Base-by-base conservation (phyloP, 2,888 invertebrate genomes). In the Idaea straminata region DNA sequence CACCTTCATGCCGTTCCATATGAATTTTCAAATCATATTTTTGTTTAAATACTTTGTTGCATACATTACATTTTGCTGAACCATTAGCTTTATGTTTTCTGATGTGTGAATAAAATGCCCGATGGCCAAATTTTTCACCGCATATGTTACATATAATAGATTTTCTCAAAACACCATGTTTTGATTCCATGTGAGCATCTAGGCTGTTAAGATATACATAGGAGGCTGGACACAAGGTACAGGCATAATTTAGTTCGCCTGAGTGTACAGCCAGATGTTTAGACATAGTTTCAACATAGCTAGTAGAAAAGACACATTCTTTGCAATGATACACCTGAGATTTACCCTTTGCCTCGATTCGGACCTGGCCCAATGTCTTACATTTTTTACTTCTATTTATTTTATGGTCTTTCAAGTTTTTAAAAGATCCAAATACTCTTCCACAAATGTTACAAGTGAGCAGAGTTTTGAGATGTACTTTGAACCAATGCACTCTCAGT, bases 1-100 rank as follows among this genome's bases (percentile, higher is more conserved):
- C 59, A 0, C 85, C 88, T 1, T 76, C 77, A 63, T 91, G 91
- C 15, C 91, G 69, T 61, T 77, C 72, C 83, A 90, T 83, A 61
- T 92, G 91, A 1, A 69, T 67, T 0, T 64, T 65, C 10, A 86
- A 73, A 61, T 62, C 73, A 3, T 66, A 64, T 10, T 77, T 80
- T 16, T 72, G 77, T 62, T 77, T 81, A 0, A 90, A 74, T 0
- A 76, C 69, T 72, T 85, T 86, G 15, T 78, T 76, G 64, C 87
- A 88, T 3, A 85, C 64, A 2, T 80, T 74, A 72, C 88, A 88
- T 4, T 34, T 59, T 59, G 81, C 77, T 0, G 72, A 65, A n/a
- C 71, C 69, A 1, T 67, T 59, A 0, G 69, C 67, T 0, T 68
- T 75, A 47, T 91, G 91, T 3, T 64, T 66, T 71, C 72, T 78